Conservation (phyloP, 1,140 invertebrate species). For the Globodera rostochiensis region DNA sequence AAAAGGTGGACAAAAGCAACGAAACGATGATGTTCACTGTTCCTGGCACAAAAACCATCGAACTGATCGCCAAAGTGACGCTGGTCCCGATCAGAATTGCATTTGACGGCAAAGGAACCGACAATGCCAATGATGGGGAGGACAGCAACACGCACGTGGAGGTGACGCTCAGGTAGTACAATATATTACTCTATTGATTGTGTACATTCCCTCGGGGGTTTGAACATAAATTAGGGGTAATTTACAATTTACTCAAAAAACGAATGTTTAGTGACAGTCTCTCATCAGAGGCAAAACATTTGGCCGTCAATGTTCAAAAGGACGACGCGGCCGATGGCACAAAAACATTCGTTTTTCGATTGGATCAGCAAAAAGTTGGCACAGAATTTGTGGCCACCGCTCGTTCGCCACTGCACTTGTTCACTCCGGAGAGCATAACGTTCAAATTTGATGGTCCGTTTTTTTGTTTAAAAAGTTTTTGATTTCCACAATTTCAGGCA, state of each 20-base stretch:
- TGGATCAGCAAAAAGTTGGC: slow-evolving; percentile 42
- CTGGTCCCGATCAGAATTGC: not conserved
- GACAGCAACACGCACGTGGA: not conserved
- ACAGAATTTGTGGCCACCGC: slow-evolving; percentile 68
- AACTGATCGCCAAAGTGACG: not conserved
- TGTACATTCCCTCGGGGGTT: too few species aligned
- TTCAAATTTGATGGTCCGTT: slow-evolving; percentile 70
- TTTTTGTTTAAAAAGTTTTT: too few species aligned
- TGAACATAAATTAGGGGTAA: too few species aligned
- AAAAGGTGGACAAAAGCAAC: not conserved
- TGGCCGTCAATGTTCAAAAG: too few species aligned
- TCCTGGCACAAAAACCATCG: not conserved
- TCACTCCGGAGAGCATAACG: slow-evolving; percentile 73
- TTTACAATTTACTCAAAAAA: too few species aligned
- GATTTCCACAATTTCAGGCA: too few species aligned
- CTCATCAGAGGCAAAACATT: not conserved
- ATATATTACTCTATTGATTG: too few species aligned
- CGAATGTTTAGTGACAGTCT: not conserved
- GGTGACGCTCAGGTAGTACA: not conserved
- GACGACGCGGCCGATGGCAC: not conserved
- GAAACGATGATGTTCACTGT: not conserved
- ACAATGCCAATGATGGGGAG: not conserved
- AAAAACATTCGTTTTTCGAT: slow-evolving; percentile 68
- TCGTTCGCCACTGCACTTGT: slow-evolving; percentile 72
- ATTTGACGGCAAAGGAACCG: not conserved